A percentile compares a stretch with the other conserved stretches of the same genome.
phyloP scores from a whole-genome alignment of 1,140 invertebrate genomes.

The Lepidurus couesii region DNA sequence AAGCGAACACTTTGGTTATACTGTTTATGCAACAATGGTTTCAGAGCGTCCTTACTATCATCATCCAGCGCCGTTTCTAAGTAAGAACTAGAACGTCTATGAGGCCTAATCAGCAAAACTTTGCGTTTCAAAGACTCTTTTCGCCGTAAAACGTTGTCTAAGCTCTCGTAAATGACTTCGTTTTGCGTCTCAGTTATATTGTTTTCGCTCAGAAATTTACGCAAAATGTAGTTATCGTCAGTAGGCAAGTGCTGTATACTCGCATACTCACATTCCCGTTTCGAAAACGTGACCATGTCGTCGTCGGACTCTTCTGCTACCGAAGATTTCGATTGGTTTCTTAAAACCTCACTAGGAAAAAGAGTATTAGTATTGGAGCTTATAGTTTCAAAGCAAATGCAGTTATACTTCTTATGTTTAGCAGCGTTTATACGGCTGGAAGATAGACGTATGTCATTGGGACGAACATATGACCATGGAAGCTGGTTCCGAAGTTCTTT shows the following conservation, averaged over 20 bases:
- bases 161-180: background rate
- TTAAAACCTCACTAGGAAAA: conserved; percentile 8
- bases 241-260: conserved; percentile 7
- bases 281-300: background rate
- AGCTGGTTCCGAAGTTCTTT: background rate
- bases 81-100: background rate
- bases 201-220: background rate
- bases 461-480: conserved; percentile 7
- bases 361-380: background rate
- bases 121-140: background rate
- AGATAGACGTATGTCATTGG: background rate
- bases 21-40: background rate
- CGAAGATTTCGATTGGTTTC: background rate
- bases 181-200: background rate
- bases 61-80: conserved; percentile 13
- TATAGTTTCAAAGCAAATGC: too few relatives aligned
- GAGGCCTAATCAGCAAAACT: background rate
- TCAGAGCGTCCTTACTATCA: background rate
- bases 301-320: background rate
- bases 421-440: background rate
- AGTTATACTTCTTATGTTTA: background rate
- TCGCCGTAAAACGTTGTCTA: background rate
- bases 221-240: background rate
- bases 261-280: background rate
- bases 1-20: background rate